phyloP scores from a whole-genome alignment of 2,113 vertebrate species.

The Xiphophorus maculatus region DNA sequence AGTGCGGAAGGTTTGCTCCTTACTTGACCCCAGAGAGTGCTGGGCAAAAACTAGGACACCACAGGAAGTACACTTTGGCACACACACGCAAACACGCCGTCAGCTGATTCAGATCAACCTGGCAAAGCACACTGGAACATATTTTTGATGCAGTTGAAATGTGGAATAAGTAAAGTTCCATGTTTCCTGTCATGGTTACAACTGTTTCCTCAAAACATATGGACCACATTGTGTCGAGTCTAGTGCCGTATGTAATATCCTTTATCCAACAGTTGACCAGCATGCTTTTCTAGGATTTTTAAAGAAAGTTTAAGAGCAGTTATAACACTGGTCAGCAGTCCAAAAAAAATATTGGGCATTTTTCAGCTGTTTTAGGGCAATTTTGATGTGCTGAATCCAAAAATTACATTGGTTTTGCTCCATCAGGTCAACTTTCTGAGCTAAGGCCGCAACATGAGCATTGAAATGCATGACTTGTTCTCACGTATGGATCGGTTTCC shows the following conservation, averaged over 20 bases:
- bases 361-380: no score
- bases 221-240: neutral
- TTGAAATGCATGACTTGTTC: no score
- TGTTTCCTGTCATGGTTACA: conserved; percentile 10
- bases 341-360: no score
- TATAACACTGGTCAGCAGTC: no score
- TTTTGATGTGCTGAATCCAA: no score
- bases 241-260: neutral
- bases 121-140: neutral
- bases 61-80: conserved; percentile 27
- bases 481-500: no score
- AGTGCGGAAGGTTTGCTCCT: conserved; percentile 57
- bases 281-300: no score
- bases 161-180: conserved; percentile 24
- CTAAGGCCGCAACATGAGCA: no score
- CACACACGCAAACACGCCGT: conserved; percentile 14
- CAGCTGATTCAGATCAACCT: conserved; percentile 34
- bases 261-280: no score
- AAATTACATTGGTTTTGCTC: no score
- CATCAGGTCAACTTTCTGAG: no score
- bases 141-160: conserved; percentile 12
- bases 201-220: neutral
- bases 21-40: conserved; percentile 62
- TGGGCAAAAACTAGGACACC: conserved; percentile 54
- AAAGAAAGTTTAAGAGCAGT: no score